Conservation (phyloP, 37 sponge, comb jelly and placozoan genomes). For the Haliclona indistincta region DNA sequence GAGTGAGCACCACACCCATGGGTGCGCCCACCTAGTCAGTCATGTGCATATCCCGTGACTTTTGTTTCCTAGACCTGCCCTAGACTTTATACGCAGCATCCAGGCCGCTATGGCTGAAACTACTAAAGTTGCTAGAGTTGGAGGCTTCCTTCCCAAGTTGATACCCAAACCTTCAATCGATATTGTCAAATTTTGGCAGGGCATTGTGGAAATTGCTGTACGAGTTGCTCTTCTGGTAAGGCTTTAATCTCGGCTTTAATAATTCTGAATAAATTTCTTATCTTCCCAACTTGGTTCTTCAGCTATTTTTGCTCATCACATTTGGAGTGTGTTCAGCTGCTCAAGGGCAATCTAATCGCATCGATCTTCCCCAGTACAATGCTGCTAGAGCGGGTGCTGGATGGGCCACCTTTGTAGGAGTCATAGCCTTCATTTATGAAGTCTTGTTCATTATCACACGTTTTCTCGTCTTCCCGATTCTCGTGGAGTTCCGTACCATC, state of each 20-base stretch:
- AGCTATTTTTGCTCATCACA: neutral
- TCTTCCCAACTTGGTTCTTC: neutral
- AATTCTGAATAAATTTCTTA: neutral
- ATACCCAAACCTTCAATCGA: constrained; percentile 5
- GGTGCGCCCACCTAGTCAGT: neutral
- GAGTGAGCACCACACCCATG: neutral
- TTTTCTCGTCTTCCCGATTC: constrained; percentile 17
- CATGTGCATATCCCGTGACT: neutral
- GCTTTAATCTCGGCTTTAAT: neutral
- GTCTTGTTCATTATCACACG: constrained; percentile 8
- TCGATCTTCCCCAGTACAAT: neutral
- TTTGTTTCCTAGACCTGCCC: neutral
- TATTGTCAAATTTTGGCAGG: constrained; percentile 47
- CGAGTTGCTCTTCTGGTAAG: constrained; percentile 28
- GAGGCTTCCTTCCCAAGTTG: neutral
- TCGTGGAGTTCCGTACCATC: constrained; percentile 2
- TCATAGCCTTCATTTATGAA: neutral
- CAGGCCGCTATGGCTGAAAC: neutral
- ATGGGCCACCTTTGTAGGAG: constrained; percentile 16
- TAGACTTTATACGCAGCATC: neutral
- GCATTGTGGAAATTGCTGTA: constrained; percentile 25
- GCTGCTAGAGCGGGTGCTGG: neutral
- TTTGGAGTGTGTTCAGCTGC: neutral
- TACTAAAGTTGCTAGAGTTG: neutral
- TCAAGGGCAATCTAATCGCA: neutral